A percentile compares a stretch with the other conserved stretches of the same genome.
Evolutionary conservation across 2,888 invertebrate species (phyloP).

Genomic region (Chirona hameri): DNA sequence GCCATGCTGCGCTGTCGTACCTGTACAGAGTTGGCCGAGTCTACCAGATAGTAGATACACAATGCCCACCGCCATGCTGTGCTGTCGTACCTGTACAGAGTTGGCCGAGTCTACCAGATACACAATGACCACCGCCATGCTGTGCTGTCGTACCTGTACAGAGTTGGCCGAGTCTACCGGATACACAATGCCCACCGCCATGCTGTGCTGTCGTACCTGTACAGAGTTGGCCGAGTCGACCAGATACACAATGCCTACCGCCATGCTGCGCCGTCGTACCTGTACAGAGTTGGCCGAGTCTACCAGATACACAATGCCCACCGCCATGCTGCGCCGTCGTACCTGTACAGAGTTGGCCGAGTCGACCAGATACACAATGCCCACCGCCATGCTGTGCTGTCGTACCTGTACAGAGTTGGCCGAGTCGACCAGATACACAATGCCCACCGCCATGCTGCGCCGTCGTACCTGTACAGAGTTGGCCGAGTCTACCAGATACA

Average conservation of each 20-base stretch:
- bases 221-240: background rate
- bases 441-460: too few relatives aligned
- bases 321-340: too few relatives aligned
- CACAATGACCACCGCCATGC: background rate
- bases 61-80: background rate
- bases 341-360: background rate
- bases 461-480: background rate
- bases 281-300: background rate
- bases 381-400: too few relatives aligned
- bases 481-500: background rate
- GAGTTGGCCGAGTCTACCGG: background rate
- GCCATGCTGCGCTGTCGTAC: too few relatives aligned
- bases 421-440: background rate
- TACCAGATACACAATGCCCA: background rate
- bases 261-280: background rate
- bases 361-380: background rate
- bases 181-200: background rate
- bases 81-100: background rate
- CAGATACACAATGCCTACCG: background rate
- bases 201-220: background rate
- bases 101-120: slow-evolving; percentile 1
- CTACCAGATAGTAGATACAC: background rate
- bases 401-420: background rate
- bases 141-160: background rate
- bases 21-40: background rate